Evolutionary conservation across 1,140 invertebrate species (phyloP).

Genomic region (Drosophila ananassae): DNA sequence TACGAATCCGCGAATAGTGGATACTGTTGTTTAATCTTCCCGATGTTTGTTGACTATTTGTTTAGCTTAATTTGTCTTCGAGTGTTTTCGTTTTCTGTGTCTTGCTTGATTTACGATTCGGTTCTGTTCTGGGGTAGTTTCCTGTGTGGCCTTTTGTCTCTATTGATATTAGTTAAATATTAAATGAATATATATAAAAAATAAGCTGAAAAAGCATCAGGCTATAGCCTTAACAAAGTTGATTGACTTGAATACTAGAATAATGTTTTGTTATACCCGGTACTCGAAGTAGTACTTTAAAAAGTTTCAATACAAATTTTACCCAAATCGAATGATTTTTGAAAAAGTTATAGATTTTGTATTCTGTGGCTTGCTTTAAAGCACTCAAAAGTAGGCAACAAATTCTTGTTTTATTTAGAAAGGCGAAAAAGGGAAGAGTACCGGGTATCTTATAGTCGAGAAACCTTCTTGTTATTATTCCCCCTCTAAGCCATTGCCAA

Average conservation of each 20-base stretch:
- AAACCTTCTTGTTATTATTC: neutral
- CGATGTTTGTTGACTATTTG: conserved; percentile 31
- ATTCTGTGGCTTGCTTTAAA: too few species aligned
- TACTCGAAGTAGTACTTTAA: too few species aligned
- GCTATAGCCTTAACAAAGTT: conserved; percentile 55
- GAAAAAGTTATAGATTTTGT: too few species aligned
- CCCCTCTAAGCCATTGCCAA: conserved; percentile 47
- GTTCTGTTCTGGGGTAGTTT: conserved; percentile 26
- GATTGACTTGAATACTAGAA: conserved; percentile 42
- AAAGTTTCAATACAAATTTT: neutral
- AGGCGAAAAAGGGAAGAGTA: too few species aligned
- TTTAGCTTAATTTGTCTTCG: conserved; percentile 44
- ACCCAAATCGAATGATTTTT: too few species aligned
- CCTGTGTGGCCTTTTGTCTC: conserved; percentile 14
- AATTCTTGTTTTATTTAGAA: too few species aligned
- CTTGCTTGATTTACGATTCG: conserved; percentile 31
- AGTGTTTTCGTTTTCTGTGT: conserved; percentile 50
- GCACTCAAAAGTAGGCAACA: too few species aligned
- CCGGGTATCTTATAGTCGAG: too few species aligned
- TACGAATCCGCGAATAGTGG: conserved; percentile 5
- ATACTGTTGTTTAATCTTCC: conserved; percentile 32
- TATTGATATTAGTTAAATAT: conserved; percentile 31
- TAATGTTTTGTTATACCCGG: neutral
- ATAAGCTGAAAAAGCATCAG: neutral
- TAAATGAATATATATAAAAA: conserved; percentile 7